phyloP scores from a whole-genome alignment of 2,113 vertebrate species.

The Ancistrus triradiatus region DNA sequence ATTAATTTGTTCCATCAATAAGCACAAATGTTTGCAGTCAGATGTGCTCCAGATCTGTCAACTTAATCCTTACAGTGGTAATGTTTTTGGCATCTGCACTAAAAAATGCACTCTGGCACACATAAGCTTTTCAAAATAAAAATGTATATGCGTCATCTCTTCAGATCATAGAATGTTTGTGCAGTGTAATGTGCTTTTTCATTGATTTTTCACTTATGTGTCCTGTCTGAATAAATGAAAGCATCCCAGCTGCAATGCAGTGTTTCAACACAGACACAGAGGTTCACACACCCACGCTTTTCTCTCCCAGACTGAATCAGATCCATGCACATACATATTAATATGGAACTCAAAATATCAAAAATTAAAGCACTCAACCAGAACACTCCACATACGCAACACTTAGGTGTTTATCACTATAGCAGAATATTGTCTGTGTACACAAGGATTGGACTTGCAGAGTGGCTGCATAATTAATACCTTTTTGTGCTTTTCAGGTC shows the following conservation, averaged over 20 bases:
- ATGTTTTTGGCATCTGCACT: conserved; percentile 63
- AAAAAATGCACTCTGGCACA: conserved; percentile 61
- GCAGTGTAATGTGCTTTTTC: neutral
- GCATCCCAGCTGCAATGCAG: conserved; percentile 23
- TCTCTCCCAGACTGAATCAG: conserved; percentile 29
- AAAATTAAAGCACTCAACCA: neutral
- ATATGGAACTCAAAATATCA: no score
- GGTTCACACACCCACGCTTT: conserved; percentile 36
- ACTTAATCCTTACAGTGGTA: conserved; percentile 65
- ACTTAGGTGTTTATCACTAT: no score
- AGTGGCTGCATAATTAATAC: no score
- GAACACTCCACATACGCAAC: conserved; percentile 6
- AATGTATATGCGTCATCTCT: neutral
- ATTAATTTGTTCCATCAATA: conserved; percentile 44
- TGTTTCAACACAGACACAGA: conserved; percentile 16
- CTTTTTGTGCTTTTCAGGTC: no score
- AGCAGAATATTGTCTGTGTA: no score
- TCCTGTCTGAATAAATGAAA: neutral
- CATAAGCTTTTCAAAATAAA: conserved; percentile 53
- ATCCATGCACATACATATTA: conserved; percentile 10
- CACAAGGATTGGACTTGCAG: no score
- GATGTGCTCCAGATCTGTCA: conserved; percentile 59
- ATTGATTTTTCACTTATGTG: conserved; percentile 24
- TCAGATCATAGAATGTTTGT: conserved; percentile 7
- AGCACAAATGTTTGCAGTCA: conserved; percentile 62